phyloP scores from a whole-genome alignment of 2,888 invertebrate species.

The Netelia melanura region DNA sequence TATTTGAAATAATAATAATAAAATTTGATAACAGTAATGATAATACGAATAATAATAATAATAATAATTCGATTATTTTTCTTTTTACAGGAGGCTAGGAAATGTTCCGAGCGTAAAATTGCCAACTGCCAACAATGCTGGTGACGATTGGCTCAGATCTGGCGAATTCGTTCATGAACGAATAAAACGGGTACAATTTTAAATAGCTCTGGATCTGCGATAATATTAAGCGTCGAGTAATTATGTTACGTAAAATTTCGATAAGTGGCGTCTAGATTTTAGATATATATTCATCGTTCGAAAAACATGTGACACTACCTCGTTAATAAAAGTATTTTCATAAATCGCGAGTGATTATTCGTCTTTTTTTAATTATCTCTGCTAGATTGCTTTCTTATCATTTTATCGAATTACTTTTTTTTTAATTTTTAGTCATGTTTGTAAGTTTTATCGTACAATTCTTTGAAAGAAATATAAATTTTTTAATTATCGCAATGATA shows the following conservation, averaged over 20 bases:
- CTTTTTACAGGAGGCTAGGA: conserved; percentile 67
- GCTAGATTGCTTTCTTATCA: background rate
- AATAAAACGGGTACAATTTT: background rate
- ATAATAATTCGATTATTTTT: background rate
- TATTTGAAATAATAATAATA: background rate
- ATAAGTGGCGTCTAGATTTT: too few relatives aligned
- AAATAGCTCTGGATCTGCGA: background rate
- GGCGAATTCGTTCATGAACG: conserved; percentile 28
- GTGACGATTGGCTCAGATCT: conserved; percentile 37
- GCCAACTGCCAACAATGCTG: conserved; percentile 71
- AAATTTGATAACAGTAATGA: conserved; percentile 1
- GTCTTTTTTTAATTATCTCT: background rate
- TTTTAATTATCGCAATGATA: background rate
- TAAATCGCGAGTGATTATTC: background rate
- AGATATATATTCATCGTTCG: background rate
- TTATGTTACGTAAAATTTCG: too few relatives aligned
- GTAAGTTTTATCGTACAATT: background rate
- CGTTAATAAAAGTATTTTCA: background rate
- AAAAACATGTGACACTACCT: background rate
- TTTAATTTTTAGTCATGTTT: too few relatives aligned
- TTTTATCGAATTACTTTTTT: background rate
- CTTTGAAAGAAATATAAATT: background rate
- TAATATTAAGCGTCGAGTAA: too few relatives aligned
- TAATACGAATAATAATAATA: conserved; percentile 23
- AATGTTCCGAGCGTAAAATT: conserved; percentile 63